Evolutionary conservation across 2,113 vertebrate genomes (phyloP), one percentile per base, ranked within the genome.

Genomic region (Melanocharis versteri): DNA sequence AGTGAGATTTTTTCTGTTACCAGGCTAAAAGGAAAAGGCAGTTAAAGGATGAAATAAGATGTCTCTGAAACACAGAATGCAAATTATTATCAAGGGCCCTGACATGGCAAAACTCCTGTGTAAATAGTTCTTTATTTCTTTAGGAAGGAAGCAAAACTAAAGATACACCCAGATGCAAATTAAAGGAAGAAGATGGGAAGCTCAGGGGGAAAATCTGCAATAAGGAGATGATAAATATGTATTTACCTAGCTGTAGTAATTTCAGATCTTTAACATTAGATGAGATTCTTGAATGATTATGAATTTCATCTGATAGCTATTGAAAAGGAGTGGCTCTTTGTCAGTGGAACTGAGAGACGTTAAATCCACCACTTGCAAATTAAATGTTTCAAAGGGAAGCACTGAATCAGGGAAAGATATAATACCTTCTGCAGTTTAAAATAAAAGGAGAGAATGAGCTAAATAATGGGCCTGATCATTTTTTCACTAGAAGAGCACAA

Each of bases 141-240:
- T 80, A 93, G 91, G 73, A 94, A 95, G 85, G 89, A 96, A 94
- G 30, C 37, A 87, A 69, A 65, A 87, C 47, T 80, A 71, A 87
- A 93, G 89, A 47, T 78, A 89, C 31, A 75, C 13, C 16, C 78
- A 69, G 51, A 53, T n/a, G 9, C 16, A 87, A 91, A 84, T 72
- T 87, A 33, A 73, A 72, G 51, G 58, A 95, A 94, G 64, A 86
- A 79, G 47, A 79, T 83, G 27, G 33, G 35, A 83, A 61, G 40
- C 73, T 77, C 57, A 82, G 44, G 48, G 48, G 33, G 39, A 21
- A 90, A 89, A 76, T 85, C 62, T 90, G 54, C 83, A 58, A 14
- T 66, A 62, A 83, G n/a, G 23, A 91, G 68, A 56, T 68, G 44
- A 69, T 91, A 91, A 92, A 85, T 85, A 85, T 57, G 71, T 89